A percentile compares a stretch with the other conserved stretches of the same genome.
Conservation (phyloP, 2,797 vertebrate genomes). For the Natrix natrix region DNA sequence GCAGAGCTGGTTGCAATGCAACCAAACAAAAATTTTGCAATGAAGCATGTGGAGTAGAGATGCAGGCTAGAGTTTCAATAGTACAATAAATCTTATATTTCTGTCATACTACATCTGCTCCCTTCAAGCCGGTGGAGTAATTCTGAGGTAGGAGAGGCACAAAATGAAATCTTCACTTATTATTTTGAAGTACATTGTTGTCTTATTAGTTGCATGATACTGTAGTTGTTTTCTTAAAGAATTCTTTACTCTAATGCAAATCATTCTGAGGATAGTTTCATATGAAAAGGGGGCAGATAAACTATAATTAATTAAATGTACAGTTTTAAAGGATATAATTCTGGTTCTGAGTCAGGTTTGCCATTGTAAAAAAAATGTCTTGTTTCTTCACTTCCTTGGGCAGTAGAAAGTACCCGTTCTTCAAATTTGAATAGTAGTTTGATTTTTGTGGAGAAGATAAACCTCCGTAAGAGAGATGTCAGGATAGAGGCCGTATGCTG, state of each 20-base stretch:
- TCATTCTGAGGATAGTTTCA: neutral
- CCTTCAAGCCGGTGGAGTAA: neutral
- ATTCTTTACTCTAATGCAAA: neutral
- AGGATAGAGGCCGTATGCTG: neutral
- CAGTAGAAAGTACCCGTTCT: neutral
- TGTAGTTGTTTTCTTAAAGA: neutral
- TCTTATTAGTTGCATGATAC: neutral
- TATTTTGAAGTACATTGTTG: neutral
- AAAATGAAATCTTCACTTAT: neutral
- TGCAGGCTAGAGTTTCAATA: neutral
- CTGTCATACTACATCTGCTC: neutral
- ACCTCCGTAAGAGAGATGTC: neutral
- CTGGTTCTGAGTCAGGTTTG: neutral
- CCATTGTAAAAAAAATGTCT: neutral
- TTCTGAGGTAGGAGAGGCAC: neutral
- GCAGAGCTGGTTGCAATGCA: neutral
- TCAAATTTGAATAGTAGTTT: neutral
- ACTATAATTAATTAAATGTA: neutral
- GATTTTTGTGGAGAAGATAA: neutral
- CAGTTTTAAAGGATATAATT: neutral
- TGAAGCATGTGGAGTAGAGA: neutral
- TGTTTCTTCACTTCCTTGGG: neutral
- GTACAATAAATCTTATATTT: neutral
- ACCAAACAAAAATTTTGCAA: neutral
- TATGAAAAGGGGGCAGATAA: neutral